These are phyloP conservation scores for Galerucella pusilla DNA, from an alignment of 2,888 invertebrate genomes.

Conservation along the genomic window DNA sequence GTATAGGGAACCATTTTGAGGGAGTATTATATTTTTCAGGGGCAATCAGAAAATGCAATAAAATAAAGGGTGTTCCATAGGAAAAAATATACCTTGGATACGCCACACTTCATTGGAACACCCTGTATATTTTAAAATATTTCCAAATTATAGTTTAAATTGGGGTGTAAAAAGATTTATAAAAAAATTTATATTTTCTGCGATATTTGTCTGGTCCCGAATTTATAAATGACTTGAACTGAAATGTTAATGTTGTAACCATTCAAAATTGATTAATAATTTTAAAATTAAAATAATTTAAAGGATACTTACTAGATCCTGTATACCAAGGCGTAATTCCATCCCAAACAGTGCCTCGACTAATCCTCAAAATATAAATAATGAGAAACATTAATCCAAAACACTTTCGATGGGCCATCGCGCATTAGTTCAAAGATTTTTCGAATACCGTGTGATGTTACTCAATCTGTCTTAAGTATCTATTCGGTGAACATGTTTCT, in stretches of 20 bases:
- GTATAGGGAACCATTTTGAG: too few species aligned
- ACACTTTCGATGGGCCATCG: conserved; percentile 26
- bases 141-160: too few species aligned
- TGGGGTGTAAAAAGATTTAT: too few species aligned
- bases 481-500: conserved; percentile 23
- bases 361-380: conserved; percentile 38
- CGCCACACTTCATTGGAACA: too few species aligned
- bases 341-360: conserved; percentile 61
- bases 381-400: conserved; percentile 33
- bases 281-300: background rate
- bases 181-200: too few species aligned
- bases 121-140: too few species aligned
- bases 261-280: background rate
- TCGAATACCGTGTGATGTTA: conserved; percentile 10
- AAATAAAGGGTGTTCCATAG: too few species aligned
- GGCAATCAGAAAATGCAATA: too few species aligned
- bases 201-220: too few species aligned
- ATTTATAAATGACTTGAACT: background rate
- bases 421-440: conserved; percentile 9
- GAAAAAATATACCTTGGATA: too few species aligned
- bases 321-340: conserved; percentile 69
- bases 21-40: too few species aligned
- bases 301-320: conserved; percentile 68
- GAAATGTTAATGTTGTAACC: background rate
- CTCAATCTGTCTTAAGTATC: conserved; percentile 16